Base-by-base conservation (phyloP, 2,888 invertebrate species). In the Pheosia gnoma region DNA sequence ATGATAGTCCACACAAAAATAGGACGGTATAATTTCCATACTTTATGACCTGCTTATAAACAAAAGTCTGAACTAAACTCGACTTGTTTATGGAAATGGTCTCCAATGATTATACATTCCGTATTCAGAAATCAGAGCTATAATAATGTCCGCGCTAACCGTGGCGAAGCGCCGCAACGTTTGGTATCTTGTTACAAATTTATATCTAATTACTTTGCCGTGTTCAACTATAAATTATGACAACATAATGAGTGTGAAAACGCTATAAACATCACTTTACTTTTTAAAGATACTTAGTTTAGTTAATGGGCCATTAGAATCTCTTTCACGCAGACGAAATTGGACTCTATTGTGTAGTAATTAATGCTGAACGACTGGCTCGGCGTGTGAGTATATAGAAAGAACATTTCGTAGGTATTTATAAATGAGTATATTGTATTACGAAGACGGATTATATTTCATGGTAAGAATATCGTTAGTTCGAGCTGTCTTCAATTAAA, bases 171-270 rank as follows among this genome's bases (percentile, higher is more conserved):
- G 71, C 62, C 71, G 25, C 66, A 64, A 65, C 73, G 63, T 72
- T 66, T 63, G 77, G 82, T 85, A 80, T 86, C 80, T 72, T 70
- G 76, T 86, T 85, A 86, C 87, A 74, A 85, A 86, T 86, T 84
- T 86, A 86, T 84, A 68, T 72, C 78, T 82, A 85, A 86, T 85
- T 84, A 83, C 74, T 61, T 75, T 63, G 66, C 66, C 72, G 63
- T 79, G 78, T 83, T 72, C 68, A 74, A 75, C 71, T 69, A 82
- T 87, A 85, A 86, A 86, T 87, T 80, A 84, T 77, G 71, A 76
- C 73, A 74, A 79, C 72, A 70, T 87, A 81, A 84, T 82, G 84
- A 82, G 82, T 80, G 79, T 82, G 79, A 82, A 86, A 82, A 80
- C 67, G 80, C 77, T 76, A 77, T 81, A 80, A 84, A 84, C 78